Conservation (phyloP, 2,888 invertebrate genomes). For the Drosophila kanekoi region DNA sequence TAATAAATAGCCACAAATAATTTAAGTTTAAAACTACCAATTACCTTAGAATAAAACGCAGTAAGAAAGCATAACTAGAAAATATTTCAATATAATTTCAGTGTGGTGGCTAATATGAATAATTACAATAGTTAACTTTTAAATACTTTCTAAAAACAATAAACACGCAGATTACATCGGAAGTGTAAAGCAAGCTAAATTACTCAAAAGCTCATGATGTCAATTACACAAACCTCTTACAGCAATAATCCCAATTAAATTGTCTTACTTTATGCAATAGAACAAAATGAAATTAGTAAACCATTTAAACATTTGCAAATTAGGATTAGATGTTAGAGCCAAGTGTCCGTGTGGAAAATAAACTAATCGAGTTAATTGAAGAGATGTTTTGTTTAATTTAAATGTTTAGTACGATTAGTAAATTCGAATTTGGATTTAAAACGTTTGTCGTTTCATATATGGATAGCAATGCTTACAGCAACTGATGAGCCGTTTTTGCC, state of each 20-base stretch:
- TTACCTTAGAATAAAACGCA: background rate
- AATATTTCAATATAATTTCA: background rate
- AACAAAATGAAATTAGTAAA: constrained; percentile 1
- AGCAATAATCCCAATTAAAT: background rate
- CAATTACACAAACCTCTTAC: background rate
- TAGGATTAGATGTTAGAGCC: constrained; percentile 4
- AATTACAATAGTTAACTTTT: background rate
- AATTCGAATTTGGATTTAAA: constrained; percentile 15
- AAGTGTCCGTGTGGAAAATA: constrained; percentile 8
- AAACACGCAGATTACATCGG: background rate
- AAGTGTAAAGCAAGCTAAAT: background rate
- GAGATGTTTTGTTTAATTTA: constrained; percentile 12
- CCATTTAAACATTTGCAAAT: constrained; percentile 8
- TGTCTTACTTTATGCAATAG: constrained; percentile 1
- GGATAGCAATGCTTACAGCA: constrained; percentile 88
- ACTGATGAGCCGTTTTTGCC: constrained; percentile 99
- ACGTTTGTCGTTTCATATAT: constrained; percentile 24
- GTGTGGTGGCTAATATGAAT: background rate
- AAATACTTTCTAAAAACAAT: background rate
- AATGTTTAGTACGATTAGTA: constrained; percentile 40
- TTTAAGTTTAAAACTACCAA: background rate
- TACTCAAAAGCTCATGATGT: background rate
- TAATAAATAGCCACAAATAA: background rate
- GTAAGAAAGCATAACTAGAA: background rate
- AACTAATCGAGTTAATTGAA: constrained; percentile 17